These are phyloP conservation scores for Plecturocebus donacophilus DNA, from an alignment of 2,113 vertebrate species.

Conservation along the genomic window DNA sequence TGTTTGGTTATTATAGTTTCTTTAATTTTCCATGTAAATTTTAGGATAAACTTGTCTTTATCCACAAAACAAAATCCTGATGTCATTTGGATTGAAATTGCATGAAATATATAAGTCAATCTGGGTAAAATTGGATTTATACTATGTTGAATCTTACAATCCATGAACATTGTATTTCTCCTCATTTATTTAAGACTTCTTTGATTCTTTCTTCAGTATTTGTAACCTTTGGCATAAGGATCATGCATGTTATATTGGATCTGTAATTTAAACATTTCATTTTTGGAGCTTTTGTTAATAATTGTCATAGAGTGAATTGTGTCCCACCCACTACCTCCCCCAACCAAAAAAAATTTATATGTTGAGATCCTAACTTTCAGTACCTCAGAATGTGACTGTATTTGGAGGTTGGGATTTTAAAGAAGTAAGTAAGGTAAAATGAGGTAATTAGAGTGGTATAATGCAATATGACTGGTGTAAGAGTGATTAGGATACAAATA, in stretches of 20 bases:
- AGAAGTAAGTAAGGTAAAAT: background rate
- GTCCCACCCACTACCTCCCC: background rate
- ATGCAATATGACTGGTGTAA: background rate
- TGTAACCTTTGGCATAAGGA: background rate
- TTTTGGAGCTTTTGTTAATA: background rate
- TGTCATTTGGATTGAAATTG: background rate
- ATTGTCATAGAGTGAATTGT: background rate
- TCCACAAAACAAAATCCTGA: background rate
- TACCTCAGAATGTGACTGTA: background rate
- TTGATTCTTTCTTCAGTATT: background rate
- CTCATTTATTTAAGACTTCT: background rate
- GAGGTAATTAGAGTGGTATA: background rate
- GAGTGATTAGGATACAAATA: background rate
- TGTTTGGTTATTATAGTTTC: background rate
- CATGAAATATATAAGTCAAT: background rate
- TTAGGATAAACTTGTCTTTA: background rate
- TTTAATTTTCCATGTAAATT: conserved; percentile 27
- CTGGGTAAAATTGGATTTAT: background rate
- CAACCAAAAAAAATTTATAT: background rate
- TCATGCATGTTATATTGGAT: background rate
- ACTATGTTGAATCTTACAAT: background rate
- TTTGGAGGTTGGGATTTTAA: background rate
- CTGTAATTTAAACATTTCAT: background rate
- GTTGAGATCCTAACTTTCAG: background rate
- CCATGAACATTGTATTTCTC: background rate